Percentiles rank a stretch among this genome's conserved stretches.
Conservation (phyloP, 1,140 invertebrate genomes). For the Calycopis cecrops region DNA sequence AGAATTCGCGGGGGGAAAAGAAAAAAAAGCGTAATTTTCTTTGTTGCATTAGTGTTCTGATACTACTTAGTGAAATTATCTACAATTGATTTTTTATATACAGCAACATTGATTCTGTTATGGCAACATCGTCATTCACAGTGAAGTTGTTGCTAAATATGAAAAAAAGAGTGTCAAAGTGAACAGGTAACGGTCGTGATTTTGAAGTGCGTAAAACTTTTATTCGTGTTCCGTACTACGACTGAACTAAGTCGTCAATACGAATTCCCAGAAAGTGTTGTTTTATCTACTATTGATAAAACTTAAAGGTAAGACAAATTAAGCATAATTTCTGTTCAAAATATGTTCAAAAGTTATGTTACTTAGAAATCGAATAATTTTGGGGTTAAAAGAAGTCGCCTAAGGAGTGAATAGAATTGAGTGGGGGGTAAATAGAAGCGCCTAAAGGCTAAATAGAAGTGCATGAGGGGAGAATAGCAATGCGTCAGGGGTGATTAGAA, state of each 20-base stretch:
- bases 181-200: slow-evolving; percentile 5
- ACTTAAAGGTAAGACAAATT: slow-evolving; percentile 15
- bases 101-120: slow-evolving; percentile 12
- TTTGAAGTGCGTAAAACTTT: slow-evolving; percentile 10
- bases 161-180: slow-evolving; percentile 14
- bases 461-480: slow-evolving; percentile 14
- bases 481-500: slow-evolving; percentile 16
- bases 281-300: slow-evolving; percentile 9
- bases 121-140: slow-evolving; percentile 11
- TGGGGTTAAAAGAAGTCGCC: slow-evolving; percentile 17
- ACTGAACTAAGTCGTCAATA: slow-evolving; percentile 12
- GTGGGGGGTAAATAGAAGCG: slow-evolving; percentile 21
- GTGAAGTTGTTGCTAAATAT: slow-evolving; percentile 12
- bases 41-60: background rate
- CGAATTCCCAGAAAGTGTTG: slow-evolving; percentile 7
- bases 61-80: slow-evolving; percentile 8
- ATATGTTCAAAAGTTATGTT: slow-evolving; percentile 15
- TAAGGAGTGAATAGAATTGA: slow-evolving; percentile 17
- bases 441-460: slow-evolving; percentile 18
- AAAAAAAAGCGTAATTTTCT: slow-evolving; percentile 10
- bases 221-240: slow-evolving; percentile 5
- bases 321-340: slow-evolving; percentile 6
- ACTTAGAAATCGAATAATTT: slow-evolving; percentile 8
- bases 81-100: slow-evolving; percentile 15
- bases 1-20: slow-evolving; percentile 15